A percentile compares a stretch with the other conserved stretches of the same genome.
Conservation (phyloP, 2,113 vertebrate species). For the Lathamus discolor region DNA sequence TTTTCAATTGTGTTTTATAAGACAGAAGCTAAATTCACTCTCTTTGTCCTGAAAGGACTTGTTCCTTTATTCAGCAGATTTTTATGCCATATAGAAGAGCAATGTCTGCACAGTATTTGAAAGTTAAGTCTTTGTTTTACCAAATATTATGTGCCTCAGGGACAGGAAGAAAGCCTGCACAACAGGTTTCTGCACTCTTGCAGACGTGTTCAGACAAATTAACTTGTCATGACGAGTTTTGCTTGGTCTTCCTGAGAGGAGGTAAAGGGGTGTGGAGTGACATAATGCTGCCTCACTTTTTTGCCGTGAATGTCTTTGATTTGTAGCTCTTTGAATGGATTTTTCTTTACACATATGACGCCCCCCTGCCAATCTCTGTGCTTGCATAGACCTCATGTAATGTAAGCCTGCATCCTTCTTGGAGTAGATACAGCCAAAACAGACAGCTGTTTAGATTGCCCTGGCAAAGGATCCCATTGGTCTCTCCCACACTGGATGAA, state of each 20-base stretch:
- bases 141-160: neutral
- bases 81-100: neutral
- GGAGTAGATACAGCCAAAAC: neutral
- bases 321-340: neutral
- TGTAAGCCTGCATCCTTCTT: neutral
- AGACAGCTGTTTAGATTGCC: constrained; percentile 19
- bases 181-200: constrained; percentile 59
- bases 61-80: neutral
- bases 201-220: neutral
- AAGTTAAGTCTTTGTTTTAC: constrained; percentile 2
- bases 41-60: neutral
- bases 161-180: constrained; percentile 49
- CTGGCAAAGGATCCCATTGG: neutral
- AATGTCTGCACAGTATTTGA: neutral
- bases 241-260: neutral
- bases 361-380: neutral
- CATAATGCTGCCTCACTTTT: neutral
- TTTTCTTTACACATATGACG: neutral
- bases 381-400: neutral
- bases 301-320: neutral
- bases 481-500: constrained; percentile 8
- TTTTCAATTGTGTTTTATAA: neutral
- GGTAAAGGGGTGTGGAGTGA: neutral
- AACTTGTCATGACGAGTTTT: constrained; percentile 26
- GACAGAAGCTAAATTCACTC: neutral